These are phyloP conservation scores for Zaprionus ornatus DNA, from an alignment of 1,140 invertebrate genomes.

Conservation along the genomic window DNA sequence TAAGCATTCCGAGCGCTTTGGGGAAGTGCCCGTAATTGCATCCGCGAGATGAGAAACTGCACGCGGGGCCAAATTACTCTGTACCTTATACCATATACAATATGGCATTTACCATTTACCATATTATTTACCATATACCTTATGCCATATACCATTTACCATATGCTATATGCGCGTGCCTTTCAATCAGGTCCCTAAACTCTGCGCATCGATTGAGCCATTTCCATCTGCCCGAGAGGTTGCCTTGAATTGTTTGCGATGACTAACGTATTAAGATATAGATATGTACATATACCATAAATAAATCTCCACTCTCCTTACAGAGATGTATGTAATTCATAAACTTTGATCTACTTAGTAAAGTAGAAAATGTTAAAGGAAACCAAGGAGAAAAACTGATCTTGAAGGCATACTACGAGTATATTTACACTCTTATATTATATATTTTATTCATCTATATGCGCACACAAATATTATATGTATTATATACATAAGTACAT, in stretches of 20 bases:
- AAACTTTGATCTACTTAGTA: too few relatives aligned
- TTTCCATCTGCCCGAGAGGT: background rate
- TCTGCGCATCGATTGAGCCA: background rate
- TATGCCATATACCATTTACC: background rate
- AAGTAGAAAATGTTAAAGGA: too few relatives aligned
- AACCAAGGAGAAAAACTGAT: too few relatives aligned
- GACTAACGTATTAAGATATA: background rate
- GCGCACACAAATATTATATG: too few relatives aligned
- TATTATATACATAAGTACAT: too few relatives aligned
- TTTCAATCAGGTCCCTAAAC: background rate
- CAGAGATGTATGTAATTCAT: too few relatives aligned
- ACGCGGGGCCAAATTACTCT: background rate
- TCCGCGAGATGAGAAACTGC: constrained; percentile 15
- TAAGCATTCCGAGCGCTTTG: constrained; percentile 11
- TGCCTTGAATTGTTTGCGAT: background rate
- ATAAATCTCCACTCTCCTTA: too few relatives aligned
- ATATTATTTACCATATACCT: background rate
- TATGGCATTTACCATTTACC: background rate
- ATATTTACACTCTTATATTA: too few relatives aligned
- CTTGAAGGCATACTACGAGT: too few relatives aligned
- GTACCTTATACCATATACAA: background rate
- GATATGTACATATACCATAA: too few relatives aligned
- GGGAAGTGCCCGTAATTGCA: constrained; percentile 33
- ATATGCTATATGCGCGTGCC: background rate
- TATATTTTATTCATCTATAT: background rate